Conservation (phyloP, 1,140 invertebrate genomes). For the Saccostrea echinata region DNA sequence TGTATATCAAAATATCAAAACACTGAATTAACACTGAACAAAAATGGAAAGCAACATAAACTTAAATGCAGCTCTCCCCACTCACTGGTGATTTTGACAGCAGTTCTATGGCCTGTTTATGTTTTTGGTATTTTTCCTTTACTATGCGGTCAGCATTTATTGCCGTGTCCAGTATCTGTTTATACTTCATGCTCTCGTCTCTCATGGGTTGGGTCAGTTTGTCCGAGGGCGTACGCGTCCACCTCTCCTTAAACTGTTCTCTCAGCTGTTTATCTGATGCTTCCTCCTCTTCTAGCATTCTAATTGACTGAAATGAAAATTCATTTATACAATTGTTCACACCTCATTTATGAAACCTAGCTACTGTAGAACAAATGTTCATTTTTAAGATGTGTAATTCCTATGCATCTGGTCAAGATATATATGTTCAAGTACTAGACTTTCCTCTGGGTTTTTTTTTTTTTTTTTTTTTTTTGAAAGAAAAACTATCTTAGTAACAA, state of each 20-base stretch:
- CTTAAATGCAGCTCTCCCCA: neutral
- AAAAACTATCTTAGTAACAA: no score
- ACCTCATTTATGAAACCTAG: no score
- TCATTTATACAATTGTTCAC: neutral
- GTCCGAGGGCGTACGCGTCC: constrained; percentile 93
- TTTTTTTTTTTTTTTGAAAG: no score
- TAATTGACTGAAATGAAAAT: constrained; percentile 56
- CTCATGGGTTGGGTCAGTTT: constrained; percentile 90
- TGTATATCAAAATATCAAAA: no score
- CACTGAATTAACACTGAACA: neutral
- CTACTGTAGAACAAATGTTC: no score
- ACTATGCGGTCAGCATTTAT: constrained; percentile 89
- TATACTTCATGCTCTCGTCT: constrained; percentile 93
- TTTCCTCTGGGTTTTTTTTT: no score
- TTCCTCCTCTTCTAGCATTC: constrained; percentile 94
- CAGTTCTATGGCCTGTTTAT: constrained; percentile 90
- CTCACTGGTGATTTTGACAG: constrained; percentile 87
- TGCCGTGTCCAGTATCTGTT: constrained; percentile 93
- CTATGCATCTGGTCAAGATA: no score
- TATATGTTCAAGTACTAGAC: no score
- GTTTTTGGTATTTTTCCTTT: constrained; percentile 90
- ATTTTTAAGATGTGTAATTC: no score
- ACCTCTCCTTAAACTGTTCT: constrained; percentile 92
- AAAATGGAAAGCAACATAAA: neutral
- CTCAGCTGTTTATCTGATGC: constrained; percentile 93